A percentile compares a stretch with the other conserved stretches of the same genome.
Evolutionary conservation across 2,888 invertebrate genomes (phyloP).

Genomic region (Tinea semifulvella): DNA sequence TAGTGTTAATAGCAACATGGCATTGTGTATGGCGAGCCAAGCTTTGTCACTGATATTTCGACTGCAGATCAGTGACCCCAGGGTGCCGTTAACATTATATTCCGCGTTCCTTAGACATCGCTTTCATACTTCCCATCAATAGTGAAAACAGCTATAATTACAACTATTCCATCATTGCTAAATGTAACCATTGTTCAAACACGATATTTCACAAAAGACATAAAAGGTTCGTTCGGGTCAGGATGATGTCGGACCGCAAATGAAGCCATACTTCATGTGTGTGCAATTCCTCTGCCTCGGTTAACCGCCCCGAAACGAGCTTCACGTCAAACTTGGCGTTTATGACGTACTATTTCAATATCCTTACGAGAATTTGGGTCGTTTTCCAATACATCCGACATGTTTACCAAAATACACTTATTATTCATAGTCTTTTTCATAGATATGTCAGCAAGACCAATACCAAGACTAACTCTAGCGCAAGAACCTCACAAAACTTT

Average conservation of each 20-base stretch:
- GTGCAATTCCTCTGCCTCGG: conserved; percentile 48
- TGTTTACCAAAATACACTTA: conserved; percentile 10
- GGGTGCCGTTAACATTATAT: too few relatives aligned
- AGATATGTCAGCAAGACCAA: neutral
- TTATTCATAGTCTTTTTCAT: neutral
- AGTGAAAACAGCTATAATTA: neutral
- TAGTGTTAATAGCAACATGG: too few relatives aligned
- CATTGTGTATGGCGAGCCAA: too few relatives aligned
- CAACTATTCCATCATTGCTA: neutral
- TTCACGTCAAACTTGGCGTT: conserved; percentile 39
- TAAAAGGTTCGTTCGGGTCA: conserved; percentile 6
- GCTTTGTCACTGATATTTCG: too few relatives aligned
- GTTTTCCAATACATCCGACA: conserved; percentile 33
- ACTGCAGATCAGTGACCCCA: too few relatives aligned
- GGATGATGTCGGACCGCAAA: conserved; percentile 33
- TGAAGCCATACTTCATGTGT: conserved; percentile 56
- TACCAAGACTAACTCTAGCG: too few relatives aligned
- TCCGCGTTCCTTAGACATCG: too few relatives aligned
- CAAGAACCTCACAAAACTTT: too few relatives aligned
- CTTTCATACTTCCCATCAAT: too few relatives aligned
- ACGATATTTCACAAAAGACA: conserved; percentile 9
- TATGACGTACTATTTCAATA: conserved; percentile 64
- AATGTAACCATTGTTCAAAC: conserved; percentile 12
- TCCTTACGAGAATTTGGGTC: conserved; percentile 50
- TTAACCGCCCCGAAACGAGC: conserved; percentile 40